Evolutionary conservation across 1,140 invertebrate genomes (phyloP).

Genomic region (Orussus abietinus): DNA sequence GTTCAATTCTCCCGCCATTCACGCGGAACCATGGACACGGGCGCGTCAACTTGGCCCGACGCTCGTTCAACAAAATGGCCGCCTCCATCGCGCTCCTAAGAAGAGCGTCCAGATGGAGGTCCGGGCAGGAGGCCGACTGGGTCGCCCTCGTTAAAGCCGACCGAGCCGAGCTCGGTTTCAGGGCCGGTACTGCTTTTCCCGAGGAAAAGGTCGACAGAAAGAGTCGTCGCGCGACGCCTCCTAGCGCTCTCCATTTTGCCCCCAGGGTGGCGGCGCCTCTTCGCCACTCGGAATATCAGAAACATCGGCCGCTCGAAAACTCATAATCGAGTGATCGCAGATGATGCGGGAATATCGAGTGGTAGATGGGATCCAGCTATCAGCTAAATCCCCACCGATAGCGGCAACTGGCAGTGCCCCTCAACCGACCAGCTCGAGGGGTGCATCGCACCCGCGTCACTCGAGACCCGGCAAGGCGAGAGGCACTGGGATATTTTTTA

Average conservation of each 20-base stretch:
- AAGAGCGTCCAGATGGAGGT: too few relatives aligned
- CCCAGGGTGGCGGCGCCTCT: background rate
- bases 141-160: too few relatives aligned
- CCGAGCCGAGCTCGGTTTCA: too few relatives aligned
- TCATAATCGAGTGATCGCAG: slow-evolving; percentile 42
- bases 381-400: slow-evolving; percentile 27
- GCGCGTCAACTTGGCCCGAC: too few relatives aligned
- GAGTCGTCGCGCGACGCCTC: slow-evolving; percentile 14
- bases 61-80: too few relatives aligned
- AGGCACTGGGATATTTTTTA: slow-evolving; percentile 35
- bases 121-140: too few relatives aligned
- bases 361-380: slow-evolving; percentile 32
- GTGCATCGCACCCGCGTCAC: too few relatives aligned
- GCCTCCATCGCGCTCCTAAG: too few relatives aligned
- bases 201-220: slow-evolving; percentile 15
- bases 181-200: slow-evolving; percentile 5
- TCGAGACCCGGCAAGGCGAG: too few relatives aligned
- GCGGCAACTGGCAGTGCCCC: slow-evolving; percentile 12
- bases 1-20: too few relatives aligned
- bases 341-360: slow-evolving; percentile 33
- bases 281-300: slow-evolving; percentile 12
- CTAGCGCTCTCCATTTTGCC: background rate
- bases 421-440: too few relatives aligned
- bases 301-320: slow-evolving; percentile 29
- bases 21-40: too few relatives aligned